A percentile compares a stretch with the other conserved stretches of the same genome.
Evolutionary conservation across 2,113 vertebrate species (phyloP).

Genomic region (Rhinopithecus roxellana): DNA sequence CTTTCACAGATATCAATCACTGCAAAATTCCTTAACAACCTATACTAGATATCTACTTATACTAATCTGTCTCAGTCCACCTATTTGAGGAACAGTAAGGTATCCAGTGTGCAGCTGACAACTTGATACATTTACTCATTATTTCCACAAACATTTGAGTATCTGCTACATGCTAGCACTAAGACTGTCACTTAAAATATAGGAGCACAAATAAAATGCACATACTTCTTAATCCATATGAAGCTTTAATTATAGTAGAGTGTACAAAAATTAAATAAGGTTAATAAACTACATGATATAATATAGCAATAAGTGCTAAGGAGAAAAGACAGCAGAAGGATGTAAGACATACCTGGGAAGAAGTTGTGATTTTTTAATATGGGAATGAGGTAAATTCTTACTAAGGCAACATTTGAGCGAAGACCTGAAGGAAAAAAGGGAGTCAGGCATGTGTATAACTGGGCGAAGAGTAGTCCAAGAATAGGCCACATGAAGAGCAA

Average conservation of each 20-base stretch:
- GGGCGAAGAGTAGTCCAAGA: fast-evolving
- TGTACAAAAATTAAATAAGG: neutral
- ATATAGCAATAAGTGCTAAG: neutral
- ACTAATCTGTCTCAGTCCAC: neutral
- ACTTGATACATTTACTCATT: neutral
- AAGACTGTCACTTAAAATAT: neutral
- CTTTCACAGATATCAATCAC: neutral
- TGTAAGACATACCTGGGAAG: neutral
- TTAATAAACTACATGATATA: neutral
- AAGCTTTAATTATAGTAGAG: neutral
- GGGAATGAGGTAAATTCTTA: neutral
- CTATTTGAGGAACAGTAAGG: neutral
- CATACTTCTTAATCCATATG: neutral
- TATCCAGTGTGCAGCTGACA: neutral
- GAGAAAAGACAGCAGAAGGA: neutral
- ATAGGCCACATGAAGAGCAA: neutral
- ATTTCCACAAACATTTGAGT: neutral
- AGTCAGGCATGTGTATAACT: neutral
- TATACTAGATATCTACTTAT: neutral
- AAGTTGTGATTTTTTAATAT: neutral
- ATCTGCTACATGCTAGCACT: neutral
- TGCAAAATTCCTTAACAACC: neutral
- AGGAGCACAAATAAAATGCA: neutral
- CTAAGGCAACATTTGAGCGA: neutral
- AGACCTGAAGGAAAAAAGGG: neutral